A percentile compares a stretch with the other conserved stretches of the same genome.
phyloP scores from a whole-genome alignment of 1,140 invertebrate genomes.

The Calosoma granatense region DNA sequence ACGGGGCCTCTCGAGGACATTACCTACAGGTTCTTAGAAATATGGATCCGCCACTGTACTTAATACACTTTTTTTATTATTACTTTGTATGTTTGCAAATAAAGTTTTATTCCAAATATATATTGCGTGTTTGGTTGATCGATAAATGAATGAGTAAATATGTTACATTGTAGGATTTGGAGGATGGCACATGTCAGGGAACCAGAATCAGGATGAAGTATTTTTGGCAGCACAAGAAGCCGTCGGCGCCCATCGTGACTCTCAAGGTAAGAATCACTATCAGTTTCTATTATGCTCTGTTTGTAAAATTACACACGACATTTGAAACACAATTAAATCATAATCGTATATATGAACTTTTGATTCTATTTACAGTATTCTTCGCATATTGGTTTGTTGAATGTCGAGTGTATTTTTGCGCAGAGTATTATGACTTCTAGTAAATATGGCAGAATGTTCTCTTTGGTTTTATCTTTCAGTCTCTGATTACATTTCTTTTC shows the following conservation, averaged over 20 bases:
- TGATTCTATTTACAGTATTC: slow-evolving; percentile 4
- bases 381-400: not conserved
- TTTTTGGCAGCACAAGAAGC: slow-evolving; percentile 61
- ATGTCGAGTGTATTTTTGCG: slow-evolving; percentile 5
- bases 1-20: too few relatives aligned
- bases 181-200: slow-evolving; percentile 52
- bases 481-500: slow-evolving; percentile 3
- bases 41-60: too few relatives aligned
- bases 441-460: not conserved
- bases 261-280: slow-evolving; percentile 58
- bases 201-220: slow-evolving; percentile 59
- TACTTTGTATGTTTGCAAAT: too few relatives aligned
- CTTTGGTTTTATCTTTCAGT: slow-evolving; percentile 3
- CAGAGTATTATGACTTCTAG: not conserved
- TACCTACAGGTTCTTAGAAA: too few relatives aligned
- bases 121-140: not conserved
- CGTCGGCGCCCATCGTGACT: slow-evolving; percentile 58
- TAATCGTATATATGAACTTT: slow-evolving; percentile 13
- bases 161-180: slow-evolving; percentile 39
- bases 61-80: too few relatives aligned
- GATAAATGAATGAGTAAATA: not conserved
- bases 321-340: not conserved
- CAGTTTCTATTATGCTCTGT: slow-evolving; percentile 18
- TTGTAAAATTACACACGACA: not conserved
- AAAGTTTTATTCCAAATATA: not conserved